Evolutionary conservation across 2,113 vertebrate species (phyloP).

Genomic region (Montifringilla adamsi): DNA sequence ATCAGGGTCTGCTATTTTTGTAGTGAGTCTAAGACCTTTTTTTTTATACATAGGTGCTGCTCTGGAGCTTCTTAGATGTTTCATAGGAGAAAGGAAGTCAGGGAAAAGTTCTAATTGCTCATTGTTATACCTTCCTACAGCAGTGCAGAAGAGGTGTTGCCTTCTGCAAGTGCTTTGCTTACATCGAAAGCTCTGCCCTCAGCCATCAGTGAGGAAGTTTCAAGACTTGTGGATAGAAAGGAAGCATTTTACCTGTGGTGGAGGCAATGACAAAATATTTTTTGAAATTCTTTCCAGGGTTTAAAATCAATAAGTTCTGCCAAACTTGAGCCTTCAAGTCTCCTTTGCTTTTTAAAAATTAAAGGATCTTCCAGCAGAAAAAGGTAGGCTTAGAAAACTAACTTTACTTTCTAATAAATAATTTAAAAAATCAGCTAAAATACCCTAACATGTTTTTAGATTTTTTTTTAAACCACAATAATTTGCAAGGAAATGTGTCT

Average conservation of each 20-base stretch:
- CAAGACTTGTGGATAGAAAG: background rate
- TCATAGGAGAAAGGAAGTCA: background rate
- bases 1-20: background rate
- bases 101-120: background rate
- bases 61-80: background rate
- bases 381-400: background rate
- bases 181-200: background rate
- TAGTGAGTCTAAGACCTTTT: background rate
- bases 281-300: background rate
- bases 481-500: background rate
- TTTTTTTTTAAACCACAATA: background rate
- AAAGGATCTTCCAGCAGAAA: conserved; percentile 2
- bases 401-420: conserved; percentile 5
- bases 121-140: background rate
- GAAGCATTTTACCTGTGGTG: background rate
- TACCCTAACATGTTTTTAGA: background rate
- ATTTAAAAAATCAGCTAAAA: background rate
- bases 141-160: background rate
- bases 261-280: background rate
- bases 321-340: background rate
- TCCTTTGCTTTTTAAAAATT: conserved; percentile 36
- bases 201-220: background rate
- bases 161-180: background rate
- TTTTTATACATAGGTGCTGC: background rate
- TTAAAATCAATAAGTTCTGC: background rate